Base-by-base conservation (phyloP, 2,797 vertebrate genomes). In the Chelonia mydas region DNA sequence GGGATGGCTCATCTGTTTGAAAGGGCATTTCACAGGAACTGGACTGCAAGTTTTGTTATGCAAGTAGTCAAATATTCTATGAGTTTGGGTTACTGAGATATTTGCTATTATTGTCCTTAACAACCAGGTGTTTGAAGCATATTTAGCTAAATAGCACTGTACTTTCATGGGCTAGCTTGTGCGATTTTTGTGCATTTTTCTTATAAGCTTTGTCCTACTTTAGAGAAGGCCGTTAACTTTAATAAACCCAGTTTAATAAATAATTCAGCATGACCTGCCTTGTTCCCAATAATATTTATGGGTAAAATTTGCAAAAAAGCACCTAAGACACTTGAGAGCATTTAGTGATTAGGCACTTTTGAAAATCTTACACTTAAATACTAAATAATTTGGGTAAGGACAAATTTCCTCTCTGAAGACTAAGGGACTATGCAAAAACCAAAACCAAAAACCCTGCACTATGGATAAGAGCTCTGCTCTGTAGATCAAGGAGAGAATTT, bases 51-150 rank as follows among this genome's bases (percentile, higher is more conserved):
- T 96, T 93, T 88, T 92, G 79, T 94, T 11, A 1, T 68, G 59
- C 87, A 97, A 94, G 94, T 86, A 95, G 89, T 41, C 82, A 92
- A 89, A 89, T 94, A 88, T 95, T 96, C 89, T 93, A 81, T 95
- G 88, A 61, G 68, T 95, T 87, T 87, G 90, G 77, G 81, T 94
- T 89, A 61, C 68, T 89, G n/a, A 81, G 54, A 61, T 33, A 83
- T 85, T 65, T 72, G 74, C 81, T 16, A 3, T 72, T 72, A 41
- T 84, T 9, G 1, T 59, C 95, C 45, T 87, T 93, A 84, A 92
- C 74, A 90, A 93, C 57, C 31, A 79, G 72, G 72, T 90, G 12
- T 49, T 31, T 81, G 87, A 86, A 76, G 50, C 88, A 82, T 17
- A 96, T 92, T 84, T 86, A 82, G 79, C 86, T 89, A 86, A 95